Base-by-base conservation (phyloP, 2,888 invertebrate species). In the Acleris laterana region DNA sequence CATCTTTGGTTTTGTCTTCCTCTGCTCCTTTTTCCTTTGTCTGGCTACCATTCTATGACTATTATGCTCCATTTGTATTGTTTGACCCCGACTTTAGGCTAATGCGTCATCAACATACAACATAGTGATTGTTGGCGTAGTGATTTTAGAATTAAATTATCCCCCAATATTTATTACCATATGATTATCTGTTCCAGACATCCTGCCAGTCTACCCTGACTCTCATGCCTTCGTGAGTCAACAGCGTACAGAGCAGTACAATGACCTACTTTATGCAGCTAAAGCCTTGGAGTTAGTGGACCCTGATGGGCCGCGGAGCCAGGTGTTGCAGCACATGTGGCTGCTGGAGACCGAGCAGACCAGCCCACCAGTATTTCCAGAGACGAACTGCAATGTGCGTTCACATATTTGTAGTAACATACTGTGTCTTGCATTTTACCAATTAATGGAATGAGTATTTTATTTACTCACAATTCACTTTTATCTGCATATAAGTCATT, bases 271-370 rank as follows among this genome's bases (percentile, higher is more conserved):
- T 16, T 94, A 95, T 75, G 96, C 96, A 0, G 93, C 97, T 0
- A 94, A 94, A 62, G 94, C 95, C 64, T 94, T 97, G 83, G 94
- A 95, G 69, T 91, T 95, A 60, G 92, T 95, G 0, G 95, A 96
- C 58, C 90, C 94, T 65, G 93, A 93, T 20, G 95, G 95, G 0
- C 94, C 96, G 0, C 94, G 95, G 71, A 93, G 95, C 66, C 93
- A 95, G 77, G 88, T 96, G n/a, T 94, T 97, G 72, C 88, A 96
- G 57, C 94, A 95, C 25, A 97, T 98, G 96, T 98, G 96, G 96
- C 87, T 97, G 20, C 80, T 98, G 42, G 96, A 97, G 80, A 95
- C 94, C 64, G 96, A 96, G 69, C 94, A 94, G 55, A 71, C 74
- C 16, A 80, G 77, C 48, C 88, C 93, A 11, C 87, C 89, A 0